Conservation (phyloP, 2,888 invertebrate species). For the Cosmorhoe ocellata region DNA sequence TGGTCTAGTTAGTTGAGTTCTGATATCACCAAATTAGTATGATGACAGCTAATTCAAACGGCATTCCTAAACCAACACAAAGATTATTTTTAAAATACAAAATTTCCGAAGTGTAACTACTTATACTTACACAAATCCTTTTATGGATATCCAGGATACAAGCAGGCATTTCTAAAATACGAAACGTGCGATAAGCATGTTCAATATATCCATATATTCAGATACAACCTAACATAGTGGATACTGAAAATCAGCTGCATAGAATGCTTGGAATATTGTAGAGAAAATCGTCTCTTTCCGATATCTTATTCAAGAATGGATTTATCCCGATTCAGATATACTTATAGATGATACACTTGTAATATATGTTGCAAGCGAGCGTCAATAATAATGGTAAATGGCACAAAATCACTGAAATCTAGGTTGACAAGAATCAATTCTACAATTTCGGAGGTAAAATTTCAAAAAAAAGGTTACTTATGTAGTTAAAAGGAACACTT, state of each 20-base stretch:
- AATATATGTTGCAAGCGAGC: constrained; percentile 17
- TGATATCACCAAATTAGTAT: too few species aligned
- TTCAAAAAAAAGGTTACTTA: too few species aligned
- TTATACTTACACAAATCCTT: constrained; percentile 25
- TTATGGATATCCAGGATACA: constrained; percentile 18
- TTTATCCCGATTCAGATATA: constrained; percentile 43
- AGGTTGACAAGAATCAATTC: too few species aligned
- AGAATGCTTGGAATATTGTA: constrained; percentile 26
- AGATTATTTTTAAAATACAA: neutral
- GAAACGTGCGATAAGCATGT: constrained; percentile 32
- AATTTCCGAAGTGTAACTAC: constrained; percentile 9
- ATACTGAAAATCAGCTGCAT: constrained; percentile 38
- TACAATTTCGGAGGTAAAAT: too few species aligned
- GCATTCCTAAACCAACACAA: neutral
- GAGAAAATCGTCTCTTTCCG: constrained; percentile 46
- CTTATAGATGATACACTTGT: too few species aligned
- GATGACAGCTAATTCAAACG: too few species aligned
- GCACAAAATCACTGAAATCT: too few species aligned
- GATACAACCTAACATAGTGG: constrained; percentile 35
- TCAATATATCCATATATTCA: constrained; percentile 27
- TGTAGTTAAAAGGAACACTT: too few species aligned
- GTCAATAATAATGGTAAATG: neutral
- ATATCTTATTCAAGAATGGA: constrained; percentile 14
- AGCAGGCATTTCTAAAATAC: constrained; percentile 17
- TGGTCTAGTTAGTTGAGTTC: too few species aligned